Base-by-base conservation (phyloP, 2,888 invertebrate genomes). In the Apodemia zela region DNA sequence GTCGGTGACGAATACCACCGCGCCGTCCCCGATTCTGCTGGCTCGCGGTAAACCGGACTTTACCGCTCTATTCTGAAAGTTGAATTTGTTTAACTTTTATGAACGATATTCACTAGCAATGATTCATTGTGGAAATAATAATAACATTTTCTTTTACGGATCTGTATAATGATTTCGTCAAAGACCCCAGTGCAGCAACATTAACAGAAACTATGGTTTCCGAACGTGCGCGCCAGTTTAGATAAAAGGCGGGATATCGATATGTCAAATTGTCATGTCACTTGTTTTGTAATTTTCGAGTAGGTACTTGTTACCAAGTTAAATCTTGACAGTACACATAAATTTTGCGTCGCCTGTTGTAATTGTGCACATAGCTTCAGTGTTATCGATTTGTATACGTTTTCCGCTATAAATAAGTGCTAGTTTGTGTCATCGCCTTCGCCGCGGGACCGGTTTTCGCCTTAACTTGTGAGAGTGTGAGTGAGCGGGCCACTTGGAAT, bases 371-470 rank as follows among this genome's bases (percentile, higher is more conserved):
- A 75, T 78, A 77, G 76, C 73, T 73, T 71, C 67, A 67, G 74
- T 82, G 77, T 83, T 89, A 89, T 89, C 85, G 88, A 89, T 89
- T 89, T 87, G 85, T 89, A 75, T 87, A 87, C 82, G 82, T 87
- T 88, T 86, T 83, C 75, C 80, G 82, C 88, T 88, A 85, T 85
- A 86, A 88, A 88, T 89, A 89, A 87, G 83, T 82, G 77, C 80
- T 75, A 84, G 83, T 89, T 88, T 88, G 85, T 87, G 84, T 87
- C 85, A 86, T 84, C 82, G 81, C 72, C 70, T 74, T 74, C 66
- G 76, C 73, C 73, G 72, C 71, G 73, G 75, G 81, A 88, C 88
- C 88, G 88, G 89, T 89, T 88, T 82, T 72, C 72, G 77, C 77
- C 79, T 78, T 75, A 81, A 83, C 85, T 78, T 78, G 85, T 85